Base-by-base conservation (phyloP, 2,888 invertebrate genomes). In the Agriopis leucophaearia region DNA sequence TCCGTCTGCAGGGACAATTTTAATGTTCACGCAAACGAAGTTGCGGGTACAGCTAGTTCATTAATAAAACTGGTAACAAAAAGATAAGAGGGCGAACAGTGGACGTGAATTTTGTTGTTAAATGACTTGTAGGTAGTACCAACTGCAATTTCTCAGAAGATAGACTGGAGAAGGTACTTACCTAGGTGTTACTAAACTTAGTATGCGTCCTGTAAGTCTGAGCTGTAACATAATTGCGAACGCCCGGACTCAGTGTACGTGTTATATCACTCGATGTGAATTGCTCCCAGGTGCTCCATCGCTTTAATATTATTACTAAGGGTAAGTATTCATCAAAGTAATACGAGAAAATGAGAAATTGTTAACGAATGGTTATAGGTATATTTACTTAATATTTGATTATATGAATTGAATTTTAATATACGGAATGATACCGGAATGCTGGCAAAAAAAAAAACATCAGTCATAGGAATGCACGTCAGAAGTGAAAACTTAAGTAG, bases 211-310 rank as follows among this genome's bases (percentile, higher is more conserved):
- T 56, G 58, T 51, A 52, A 58, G 48, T 48, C 50, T 51, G 18
- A 40, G 16, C 59, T 65, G 64, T 64, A 55, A 64, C 66, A 74
- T 77, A 78, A 80, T 77, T 77, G 74, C 62, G 61, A 78, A 69
- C 60, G 65, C 59, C 59, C 65, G 58, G 65, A 42, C 65, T 64
- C 47, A 68, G 61, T 55, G 56, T 64, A 50, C 58, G 71, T 69
- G 77, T 68, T 77, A 72, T 70, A 78, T 71, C 69, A 75, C 74
- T 76, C 78, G 74, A 79, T 79, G 79, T 78, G 74, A 75, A 82
- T 82, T 74, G 73, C 76, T 82, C 82, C 81, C 82, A 71, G 64
- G 79, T 76, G 82, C 62, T 77, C 71, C 77, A 80, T 83, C 74
- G 75, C 73, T 76, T 74, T 77, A 78, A 76, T 79, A 80, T 76